Percentiles rank a stretch among this genome's conserved stretches.
Evolutionary conservation across 2,888 invertebrate species (phyloP).

Genomic region (Onthophagus sagittarius): DNA sequence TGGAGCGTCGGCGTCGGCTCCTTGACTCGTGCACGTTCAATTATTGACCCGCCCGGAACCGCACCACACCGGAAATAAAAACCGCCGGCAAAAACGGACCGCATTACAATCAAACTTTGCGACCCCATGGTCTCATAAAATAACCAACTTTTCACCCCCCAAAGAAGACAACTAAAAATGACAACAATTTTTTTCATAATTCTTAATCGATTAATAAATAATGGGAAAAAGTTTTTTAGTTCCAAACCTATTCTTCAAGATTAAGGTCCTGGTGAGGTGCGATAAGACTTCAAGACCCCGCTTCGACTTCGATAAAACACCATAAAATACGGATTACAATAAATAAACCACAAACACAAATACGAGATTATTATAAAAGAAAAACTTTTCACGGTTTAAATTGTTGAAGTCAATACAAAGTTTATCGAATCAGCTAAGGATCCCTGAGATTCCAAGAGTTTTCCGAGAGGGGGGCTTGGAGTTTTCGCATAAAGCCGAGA

Average conservation of each 20-base stretch:
- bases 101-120: slow-evolving; percentile 10
- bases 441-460: neutral
- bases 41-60: slow-evolving; percentile 21
- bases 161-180: neutral
- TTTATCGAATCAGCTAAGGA: neutral
- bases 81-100: slow-evolving; percentile 1
- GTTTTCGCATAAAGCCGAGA: neutral
- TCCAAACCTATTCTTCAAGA: slow-evolving; percentile 25
- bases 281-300: neutral
- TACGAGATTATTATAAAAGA: no score
- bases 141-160: neutral
- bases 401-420: neutral
- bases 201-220: neutral
- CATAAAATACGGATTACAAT: slow-evolving; percentile 32
- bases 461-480: neutral
- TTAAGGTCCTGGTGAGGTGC: slow-evolving; percentile 26
- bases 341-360: slow-evolving; percentile 24
- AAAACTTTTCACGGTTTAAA: neutral
- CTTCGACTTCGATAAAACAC: slow-evolving; percentile 9
- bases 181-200: neutral
- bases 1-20: slow-evolving; percentile 22
- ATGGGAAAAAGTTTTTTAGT: neutral
- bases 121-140: slow-evolving; percentile 5
- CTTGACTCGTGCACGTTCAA: slow-evolving; percentile 31
- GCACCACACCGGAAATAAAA: neutral